Evolutionary conservation across 2,113 vertebrate genomes (phyloP).

Genomic region (Chiloscyllium plagiosum): DNA sequence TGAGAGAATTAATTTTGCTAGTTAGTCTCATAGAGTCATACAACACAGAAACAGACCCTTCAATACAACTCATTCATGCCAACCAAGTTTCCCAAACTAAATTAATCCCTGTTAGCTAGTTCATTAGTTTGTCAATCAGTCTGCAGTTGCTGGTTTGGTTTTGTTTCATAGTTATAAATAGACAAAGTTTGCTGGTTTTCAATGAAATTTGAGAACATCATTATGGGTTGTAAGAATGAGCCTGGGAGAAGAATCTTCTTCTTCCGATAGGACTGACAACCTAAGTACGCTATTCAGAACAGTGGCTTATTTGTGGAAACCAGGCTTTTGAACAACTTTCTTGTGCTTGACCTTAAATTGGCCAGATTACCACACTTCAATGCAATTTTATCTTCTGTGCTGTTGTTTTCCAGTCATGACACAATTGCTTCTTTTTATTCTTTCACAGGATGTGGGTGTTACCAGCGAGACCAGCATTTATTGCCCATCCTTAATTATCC

Average conservation of each 20-base stretch:
- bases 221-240: background rate
- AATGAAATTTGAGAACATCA: background rate
- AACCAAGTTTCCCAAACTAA: too few species aligned
- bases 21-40: too few species aligned
- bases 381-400: background rate
- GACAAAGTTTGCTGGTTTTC: background rate
- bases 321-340: background rate
- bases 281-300: background rate
- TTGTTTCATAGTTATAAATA: background rate
- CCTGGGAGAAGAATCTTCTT: background rate
- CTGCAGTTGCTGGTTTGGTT: background rate
- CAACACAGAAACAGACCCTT: too few species aligned
- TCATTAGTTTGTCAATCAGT: too few species aligned
- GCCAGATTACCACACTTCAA: background rate
- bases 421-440: background rate
- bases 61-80: too few species aligned
- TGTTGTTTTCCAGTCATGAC: background rate
- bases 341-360: background rate
- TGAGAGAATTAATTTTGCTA: background rate
- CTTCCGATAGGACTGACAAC: background rate
- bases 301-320: background rate
- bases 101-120: too few species aligned
- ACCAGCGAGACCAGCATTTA: background rate
- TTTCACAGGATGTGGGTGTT: background rate
- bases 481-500: background rate